phyloP scores from a whole-genome alignment of 2,888 invertebrate genomes.

The Petrophora chlorosata region DNA sequence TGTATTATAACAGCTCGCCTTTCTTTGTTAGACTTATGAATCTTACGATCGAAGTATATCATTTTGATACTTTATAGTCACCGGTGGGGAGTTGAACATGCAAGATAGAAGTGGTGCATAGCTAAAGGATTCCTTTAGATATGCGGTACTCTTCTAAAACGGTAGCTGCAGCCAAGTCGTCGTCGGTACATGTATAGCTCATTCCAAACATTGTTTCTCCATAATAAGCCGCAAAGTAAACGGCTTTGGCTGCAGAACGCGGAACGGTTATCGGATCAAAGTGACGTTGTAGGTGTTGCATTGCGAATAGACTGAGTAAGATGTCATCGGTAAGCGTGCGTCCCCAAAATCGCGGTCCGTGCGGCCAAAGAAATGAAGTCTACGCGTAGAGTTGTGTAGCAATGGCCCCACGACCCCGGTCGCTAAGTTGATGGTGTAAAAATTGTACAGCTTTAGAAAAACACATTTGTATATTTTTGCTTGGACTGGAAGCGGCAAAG shows the following conservation, averaged over 20 bases:
- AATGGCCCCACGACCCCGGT: constrained; percentile 39
- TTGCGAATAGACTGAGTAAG: constrained; percentile 64
- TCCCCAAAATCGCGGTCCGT: constrained; percentile 35
- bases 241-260: constrained; percentile 30
- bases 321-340: constrained; percentile 42
- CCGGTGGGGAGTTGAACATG: constrained; percentile 6
- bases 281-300: constrained; percentile 46
- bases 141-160: too few relatives aligned
- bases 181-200: constrained; percentile 1
- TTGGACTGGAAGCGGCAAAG: constrained; percentile 65
- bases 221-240: neutral
- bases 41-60: constrained; percentile 45
- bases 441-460: constrained; percentile 77
- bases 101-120: too few relatives aligned
- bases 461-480: constrained; percentile 80
- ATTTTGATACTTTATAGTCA: constrained; percentile 44
- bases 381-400: constrained; percentile 35
- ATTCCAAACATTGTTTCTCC: neutral
- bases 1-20: constrained; percentile 50
- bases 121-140: too few relatives aligned
- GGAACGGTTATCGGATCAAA: constrained; percentile 39
- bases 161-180: constrained; percentile 21
- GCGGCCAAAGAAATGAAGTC: constrained; percentile 24
- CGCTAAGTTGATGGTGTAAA: constrained; percentile 65
- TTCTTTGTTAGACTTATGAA: constrained; percentile 46